Percentiles rank a stretch among this genome's conserved stretches.
Conservation (phyloP, 2,113 vertebrate species). For the Jacana jacana region DNA sequence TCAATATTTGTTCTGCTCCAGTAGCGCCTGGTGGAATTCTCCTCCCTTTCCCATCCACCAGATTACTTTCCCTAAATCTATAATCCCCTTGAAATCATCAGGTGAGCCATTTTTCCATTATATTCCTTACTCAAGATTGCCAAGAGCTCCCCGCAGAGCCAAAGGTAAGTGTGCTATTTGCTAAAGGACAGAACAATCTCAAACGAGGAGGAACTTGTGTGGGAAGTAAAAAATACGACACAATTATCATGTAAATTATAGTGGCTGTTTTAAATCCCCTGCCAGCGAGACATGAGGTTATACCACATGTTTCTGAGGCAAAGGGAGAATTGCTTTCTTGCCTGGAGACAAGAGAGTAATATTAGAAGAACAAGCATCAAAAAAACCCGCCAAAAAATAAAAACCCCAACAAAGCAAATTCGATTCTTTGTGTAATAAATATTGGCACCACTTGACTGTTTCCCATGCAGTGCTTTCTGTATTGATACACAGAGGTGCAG, state of each 20-base stretch:
- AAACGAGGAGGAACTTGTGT: conserved; percentile 5
- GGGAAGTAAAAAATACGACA: conserved; percentile 37
- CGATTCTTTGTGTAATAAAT: not conserved
- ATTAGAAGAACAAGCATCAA: not conserved
- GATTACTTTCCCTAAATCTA: conserved; percentile 33
- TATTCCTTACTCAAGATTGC: not conserved
- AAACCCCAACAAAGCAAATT: not conserved
- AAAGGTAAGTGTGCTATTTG: not conserved
- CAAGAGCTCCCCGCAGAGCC: conserved; percentile 20
- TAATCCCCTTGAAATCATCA: conserved; percentile 40
- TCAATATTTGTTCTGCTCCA: not conserved
- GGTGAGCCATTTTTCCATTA: conserved; percentile 38
- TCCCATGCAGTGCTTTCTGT: not conserved
- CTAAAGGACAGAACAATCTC: conserved; percentile 29
- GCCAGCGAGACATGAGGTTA: conserved; percentile 28
- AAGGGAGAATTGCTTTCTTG: conserved; percentile 44
- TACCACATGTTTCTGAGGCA: conserved; percentile 23
- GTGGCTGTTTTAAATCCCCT: conserved; percentile 44
- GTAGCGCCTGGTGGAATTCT: not conserved
- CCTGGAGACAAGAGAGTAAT: conserved; percentile 26
- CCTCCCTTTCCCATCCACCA: not conserved
- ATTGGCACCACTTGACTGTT: not conserved
- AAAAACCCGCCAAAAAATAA: not conserved
- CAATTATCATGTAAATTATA: conserved; percentile 57
- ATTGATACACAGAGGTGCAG: not conserved